Conservation (phyloP, 2,888 invertebrate genomes). For the Chaitophorus viminalis region DNA sequence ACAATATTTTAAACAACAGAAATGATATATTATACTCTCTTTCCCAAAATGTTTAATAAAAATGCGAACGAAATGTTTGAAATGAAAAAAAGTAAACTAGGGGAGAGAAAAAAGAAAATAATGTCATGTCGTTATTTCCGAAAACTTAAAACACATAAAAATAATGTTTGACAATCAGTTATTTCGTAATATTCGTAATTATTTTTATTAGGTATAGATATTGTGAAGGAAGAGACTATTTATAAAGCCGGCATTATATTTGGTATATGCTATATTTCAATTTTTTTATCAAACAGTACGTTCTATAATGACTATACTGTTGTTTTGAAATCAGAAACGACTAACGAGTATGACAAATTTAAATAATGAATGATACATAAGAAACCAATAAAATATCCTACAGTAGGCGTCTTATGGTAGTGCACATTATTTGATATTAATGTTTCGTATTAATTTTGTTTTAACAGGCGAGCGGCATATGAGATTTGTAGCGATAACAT, state of each 20-base stretch:
- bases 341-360: too few species aligned
- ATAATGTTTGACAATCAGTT: not conserved
- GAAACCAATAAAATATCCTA: too few species aligned
- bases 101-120: not conserved
- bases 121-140: not conserved
- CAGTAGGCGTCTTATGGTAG: too few species aligned
- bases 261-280: not conserved
- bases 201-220: not conserved
- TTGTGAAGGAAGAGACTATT: not conserved
- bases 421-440: too few species aligned
- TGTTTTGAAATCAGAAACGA: too few species aligned
- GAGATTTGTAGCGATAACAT: too few species aligned
- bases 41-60: not conserved
- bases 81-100: not conserved
- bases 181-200: not conserved
- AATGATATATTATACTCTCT: not conserved
- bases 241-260: not conserved
- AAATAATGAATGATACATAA: too few species aligned
- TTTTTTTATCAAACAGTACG: too few species aligned
- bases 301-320: too few species aligned
- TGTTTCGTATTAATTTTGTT: too few species aligned
- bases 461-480: too few species aligned
- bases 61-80: not conserved
- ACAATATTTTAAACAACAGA: conserved; percentile 1
- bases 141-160: not conserved